Evolutionary conservation across 2,797 vertebrate genomes (phyloP).

Genomic region (Neolamprologus multifasciatus): DNA sequence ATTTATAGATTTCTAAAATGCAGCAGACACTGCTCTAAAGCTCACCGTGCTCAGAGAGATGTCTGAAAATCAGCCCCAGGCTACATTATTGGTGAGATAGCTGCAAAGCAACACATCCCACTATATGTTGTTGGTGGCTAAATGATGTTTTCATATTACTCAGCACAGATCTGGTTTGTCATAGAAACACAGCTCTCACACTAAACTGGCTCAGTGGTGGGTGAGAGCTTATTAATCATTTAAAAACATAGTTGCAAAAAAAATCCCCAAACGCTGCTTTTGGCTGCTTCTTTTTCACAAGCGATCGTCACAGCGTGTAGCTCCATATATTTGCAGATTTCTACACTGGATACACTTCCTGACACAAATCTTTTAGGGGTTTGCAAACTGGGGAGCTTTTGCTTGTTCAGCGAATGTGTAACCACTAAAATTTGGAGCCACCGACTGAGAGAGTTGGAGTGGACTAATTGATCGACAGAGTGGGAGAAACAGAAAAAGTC

Average conservation of each 20-base stretch:
- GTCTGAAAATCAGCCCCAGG: background rate
- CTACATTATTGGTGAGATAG: background rate
- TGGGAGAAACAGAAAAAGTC: background rate
- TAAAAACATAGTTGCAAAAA: background rate
- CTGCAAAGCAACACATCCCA: background rate
- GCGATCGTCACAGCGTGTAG: accelerated
- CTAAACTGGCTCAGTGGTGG: background rate
- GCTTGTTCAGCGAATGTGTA: background rate
- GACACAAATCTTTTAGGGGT: background rate
- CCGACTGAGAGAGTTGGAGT: background rate
- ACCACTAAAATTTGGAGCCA: accelerated
- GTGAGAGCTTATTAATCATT: background rate
- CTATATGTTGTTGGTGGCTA: background rate
- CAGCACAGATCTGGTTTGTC: background rate
- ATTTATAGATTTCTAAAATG: background rate
- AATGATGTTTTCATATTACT: background rate
- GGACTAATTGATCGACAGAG: background rate
- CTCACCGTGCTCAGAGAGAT: background rate
- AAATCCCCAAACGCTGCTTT: background rate
- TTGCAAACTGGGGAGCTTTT: background rate
- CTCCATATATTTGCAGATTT: background rate
- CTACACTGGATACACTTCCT: background rate
- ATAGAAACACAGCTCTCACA: background rate
- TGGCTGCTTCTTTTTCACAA: background rate
- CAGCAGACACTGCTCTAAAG: background rate